Base-by-base conservation (phyloP, 1,140 invertebrate genomes). In the Dufourea novaeangliae region DNA sequence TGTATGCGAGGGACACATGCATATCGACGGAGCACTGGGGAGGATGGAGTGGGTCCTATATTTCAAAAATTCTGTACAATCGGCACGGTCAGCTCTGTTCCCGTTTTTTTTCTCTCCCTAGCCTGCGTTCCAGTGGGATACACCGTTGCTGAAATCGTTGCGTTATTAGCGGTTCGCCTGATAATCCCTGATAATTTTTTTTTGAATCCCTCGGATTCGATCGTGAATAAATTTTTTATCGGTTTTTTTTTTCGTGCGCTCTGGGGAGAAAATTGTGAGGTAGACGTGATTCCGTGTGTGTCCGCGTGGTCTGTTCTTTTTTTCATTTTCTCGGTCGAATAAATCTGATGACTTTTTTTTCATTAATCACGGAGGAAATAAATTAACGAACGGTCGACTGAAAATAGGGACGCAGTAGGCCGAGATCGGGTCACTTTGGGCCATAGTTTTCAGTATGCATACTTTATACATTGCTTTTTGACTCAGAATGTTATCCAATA, bases 41-140 rank as follows among this genome's bases (percentile, higher is more conserved):
- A 37, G 70, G 46, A 32, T 75, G 72, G 54, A 50, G 71, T 37
- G 61, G 71, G 70, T 34, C 22, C 68, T 83, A 70, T 84, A 80
- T 84, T 84, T 84, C 69, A 84, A 84, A 80, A 77, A 67, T 84
- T 84, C 69, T 74, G 69, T 84, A 61, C 52, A 52, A 41, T 37
- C 37, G 73, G 14, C n/a, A 29, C 54, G 52, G 5, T n/a, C n/a
- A n/a, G n/a, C n/a, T n/a, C 20, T 7, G 4, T n/a, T 17, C 20
- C 1, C 5, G 57, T 68, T 83, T 71, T 72, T 27, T 71, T 25
- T 27, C 27, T 37, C 14, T 22, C 20, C 32, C n/a, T 12, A 8
- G 5, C 27, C 41, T 17, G 8, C 41, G 10, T 59, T 59, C 62
- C 72, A 44, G 44, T 14, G 12, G 12, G 50, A 46, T 67, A 75